phyloP scores from a whole-genome alignment of 2,888 invertebrate species.

The Machimus atricapillus region DNA sequence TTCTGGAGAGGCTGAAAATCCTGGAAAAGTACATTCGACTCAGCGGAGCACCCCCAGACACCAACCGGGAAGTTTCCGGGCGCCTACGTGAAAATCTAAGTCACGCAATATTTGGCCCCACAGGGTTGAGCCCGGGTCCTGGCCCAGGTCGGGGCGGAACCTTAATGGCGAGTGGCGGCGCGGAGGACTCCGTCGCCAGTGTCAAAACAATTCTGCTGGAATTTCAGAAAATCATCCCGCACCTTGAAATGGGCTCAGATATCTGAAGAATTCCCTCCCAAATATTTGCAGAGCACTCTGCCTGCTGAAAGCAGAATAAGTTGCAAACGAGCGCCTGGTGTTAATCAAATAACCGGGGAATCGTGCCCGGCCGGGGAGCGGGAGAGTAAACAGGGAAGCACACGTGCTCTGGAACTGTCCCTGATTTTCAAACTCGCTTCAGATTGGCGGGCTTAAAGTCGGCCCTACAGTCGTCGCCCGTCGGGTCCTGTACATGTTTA shows the following conservation, averaged over 20 bases:
- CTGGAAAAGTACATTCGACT: not conserved
- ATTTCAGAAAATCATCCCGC: slow-evolving; percentile 12
- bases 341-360: slow-evolving; percentile 14
- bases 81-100: not conserved
- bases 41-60: too few species aligned
- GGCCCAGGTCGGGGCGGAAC: not conserved
- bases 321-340: not conserved
- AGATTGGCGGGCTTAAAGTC: not conserved
- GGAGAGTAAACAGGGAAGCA: not conserved
- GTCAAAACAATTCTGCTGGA: slow-evolving; percentile 7
- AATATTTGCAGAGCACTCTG: slow-evolving; percentile 16
- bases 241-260: slow-evolving; percentile 8
- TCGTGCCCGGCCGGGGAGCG: not conserved
- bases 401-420: not conserved
- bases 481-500: not conserved
- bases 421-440: not conserved
- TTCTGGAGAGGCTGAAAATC: not conserved
- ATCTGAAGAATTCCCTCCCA: slow-evolving; percentile 14
- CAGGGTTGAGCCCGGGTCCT: not conserved
- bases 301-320: not conserved
- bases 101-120: slow-evolving; percentile 2
- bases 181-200: not conserved
- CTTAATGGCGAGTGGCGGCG: not conserved
- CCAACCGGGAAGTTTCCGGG: not conserved
- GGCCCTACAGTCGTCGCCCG: not conserved